These are phyloP conservation scores for Oscheius sp. DNA, from an alignment of 1,140 invertebrate species.

Conservation along the genomic window DNA sequence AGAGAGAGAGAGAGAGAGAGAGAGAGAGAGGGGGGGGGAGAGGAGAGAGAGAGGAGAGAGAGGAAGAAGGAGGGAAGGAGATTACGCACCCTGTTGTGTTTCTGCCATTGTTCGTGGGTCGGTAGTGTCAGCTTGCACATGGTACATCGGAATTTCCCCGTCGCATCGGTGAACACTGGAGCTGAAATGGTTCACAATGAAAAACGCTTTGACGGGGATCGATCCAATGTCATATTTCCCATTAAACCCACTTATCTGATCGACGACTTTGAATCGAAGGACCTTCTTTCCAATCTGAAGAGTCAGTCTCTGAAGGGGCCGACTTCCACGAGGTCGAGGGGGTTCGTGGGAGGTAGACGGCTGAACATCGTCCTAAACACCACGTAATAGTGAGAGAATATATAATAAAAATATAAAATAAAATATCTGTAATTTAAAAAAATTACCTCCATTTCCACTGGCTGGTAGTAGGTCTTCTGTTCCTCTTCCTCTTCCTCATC, in stretches of 20 bases:
- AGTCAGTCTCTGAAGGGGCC: not conserved
- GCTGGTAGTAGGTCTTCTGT: not conserved
- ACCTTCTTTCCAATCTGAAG: slow-evolving; percentile 14
- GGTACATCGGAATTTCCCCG: slow-evolving; percentile 15
- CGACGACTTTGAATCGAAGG: slow-evolving; percentile 22
- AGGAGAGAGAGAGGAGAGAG: no score
- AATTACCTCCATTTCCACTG: not conserved
- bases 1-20: no score
- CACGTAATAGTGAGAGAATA: no score
- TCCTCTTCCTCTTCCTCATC: not conserved
- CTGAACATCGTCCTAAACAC: no score
- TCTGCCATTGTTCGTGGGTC: slow-evolving; percentile 13
- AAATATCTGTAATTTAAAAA: not conserved
- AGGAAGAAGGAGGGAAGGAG: no score
- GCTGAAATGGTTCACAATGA: not conserved
- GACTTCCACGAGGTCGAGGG: not conserved
- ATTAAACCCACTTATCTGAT: not conserved
- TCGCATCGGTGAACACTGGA: not conserved
- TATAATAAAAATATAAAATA: not conserved
- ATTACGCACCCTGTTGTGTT: slow-evolving; percentile 1
- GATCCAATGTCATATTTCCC: not conserved
- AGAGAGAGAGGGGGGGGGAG: no score
- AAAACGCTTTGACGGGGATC: not conserved
- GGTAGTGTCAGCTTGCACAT: slow-evolving; percentile 4
- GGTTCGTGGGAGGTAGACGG: not conserved